Percentiles rank a stretch among this genome's conserved stretches.
phyloP scores from a whole-genome alignment of 2,888 invertebrate species.

The Barypeithes pellucidus region DNA sequence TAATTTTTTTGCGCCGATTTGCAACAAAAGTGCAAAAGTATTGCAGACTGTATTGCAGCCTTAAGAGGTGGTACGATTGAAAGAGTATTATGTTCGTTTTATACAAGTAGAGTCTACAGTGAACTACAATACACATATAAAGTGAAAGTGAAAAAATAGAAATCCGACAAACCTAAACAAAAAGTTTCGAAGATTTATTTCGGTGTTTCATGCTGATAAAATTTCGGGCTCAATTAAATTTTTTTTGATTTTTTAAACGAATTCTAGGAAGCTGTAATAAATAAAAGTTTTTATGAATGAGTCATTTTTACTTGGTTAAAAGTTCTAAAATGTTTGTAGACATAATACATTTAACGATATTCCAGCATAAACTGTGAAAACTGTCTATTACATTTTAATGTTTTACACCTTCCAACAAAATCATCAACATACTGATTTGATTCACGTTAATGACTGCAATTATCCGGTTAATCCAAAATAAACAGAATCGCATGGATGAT shows the following conservation, averaged over 20 bases:
- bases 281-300: slow-evolving; percentile 11
- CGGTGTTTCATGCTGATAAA: background rate
- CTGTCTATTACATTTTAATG: slow-evolving; percentile 23
- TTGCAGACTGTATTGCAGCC: no score
- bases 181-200: background rate
- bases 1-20: no score
- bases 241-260: background rate
- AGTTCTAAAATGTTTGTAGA: slow-evolving; percentile 8
- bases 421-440: slow-evolving; percentile 11
- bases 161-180: background rate
- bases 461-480: slow-evolving; percentile 27
- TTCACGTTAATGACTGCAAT: slow-evolving; percentile 21
- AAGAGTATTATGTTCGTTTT: no score
- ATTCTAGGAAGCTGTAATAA: background rate
- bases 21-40: no score
- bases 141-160: no score
- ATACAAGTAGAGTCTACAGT: no score
- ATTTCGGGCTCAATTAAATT: background rate
- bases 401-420: slow-evolving; percentile 14
- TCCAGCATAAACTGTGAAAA: slow-evolving; percentile 9
- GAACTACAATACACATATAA: no score
- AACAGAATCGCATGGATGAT: slow-evolving; percentile 7
- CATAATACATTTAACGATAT: slow-evolving; percentile 8
- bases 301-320: slow-evolving; percentile 1
- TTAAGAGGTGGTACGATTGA: no score